These are phyloP conservation scores for Urechis unicinctus DNA, from an alignment of 2,888 invertebrate genomes.

Conservation along the genomic window DNA sequence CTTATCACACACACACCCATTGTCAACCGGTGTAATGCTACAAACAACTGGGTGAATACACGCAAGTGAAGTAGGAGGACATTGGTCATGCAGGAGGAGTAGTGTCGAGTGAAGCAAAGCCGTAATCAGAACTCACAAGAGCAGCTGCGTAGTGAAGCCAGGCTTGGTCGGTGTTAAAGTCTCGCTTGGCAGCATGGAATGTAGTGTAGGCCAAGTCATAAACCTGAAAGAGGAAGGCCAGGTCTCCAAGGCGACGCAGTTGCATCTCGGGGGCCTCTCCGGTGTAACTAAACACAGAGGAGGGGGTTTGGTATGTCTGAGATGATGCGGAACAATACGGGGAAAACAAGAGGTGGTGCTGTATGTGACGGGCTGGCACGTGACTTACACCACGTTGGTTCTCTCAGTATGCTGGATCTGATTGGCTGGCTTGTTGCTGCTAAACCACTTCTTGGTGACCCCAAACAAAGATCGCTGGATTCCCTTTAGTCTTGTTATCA, in stretches of 20 bases:
- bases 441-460: conserved; percentile 93
- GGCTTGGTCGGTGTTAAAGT: conserved; percentile 93
- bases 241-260: conserved; percentile 83
- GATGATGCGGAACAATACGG: not conserved
- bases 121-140: conserved; percentile 55
- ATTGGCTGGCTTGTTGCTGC: conserved; percentile 74
- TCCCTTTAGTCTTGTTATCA: conserved; percentile 62
- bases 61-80: no score
- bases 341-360: no score
- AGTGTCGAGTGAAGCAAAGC: not conserved
- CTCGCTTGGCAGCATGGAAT: conserved; percentile 94
- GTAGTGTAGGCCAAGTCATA: conserved; percentile 86
- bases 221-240: conserved; percentile 93
- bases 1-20: conserved; percentile 34
- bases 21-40: no score
- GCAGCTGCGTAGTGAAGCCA: conserved; percentile 97
- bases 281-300: conserved; percentile 33
- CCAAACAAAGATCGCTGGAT: conserved; percentile 87
- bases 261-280: conserved; percentile 74
- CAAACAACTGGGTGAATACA: no score
- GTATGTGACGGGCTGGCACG: no score
- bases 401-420: conserved; percentile 9
- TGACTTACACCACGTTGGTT: conserved; percentile 66
- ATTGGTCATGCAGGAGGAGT: no score
- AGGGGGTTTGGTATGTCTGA: no score